These are phyloP conservation scores for Copidosoma aretas DNA, from an alignment of 2,888 invertebrate genomes.

Conservation along the genomic window DNA sequence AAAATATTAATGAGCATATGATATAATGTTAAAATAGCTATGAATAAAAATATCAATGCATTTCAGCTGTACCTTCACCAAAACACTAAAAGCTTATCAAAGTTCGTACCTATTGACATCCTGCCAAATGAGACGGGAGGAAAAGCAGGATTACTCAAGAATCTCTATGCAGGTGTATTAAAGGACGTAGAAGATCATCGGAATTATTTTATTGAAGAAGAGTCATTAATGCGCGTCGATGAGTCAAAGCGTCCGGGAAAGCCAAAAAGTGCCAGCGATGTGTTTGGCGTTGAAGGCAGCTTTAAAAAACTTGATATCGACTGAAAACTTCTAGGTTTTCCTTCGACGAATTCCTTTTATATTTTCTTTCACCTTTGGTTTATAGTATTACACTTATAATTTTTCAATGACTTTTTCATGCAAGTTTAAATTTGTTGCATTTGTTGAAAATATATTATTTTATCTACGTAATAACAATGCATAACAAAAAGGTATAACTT, in stretches of 20 bases:
- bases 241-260: constrained; percentile 71
- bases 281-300: constrained; percentile 75
- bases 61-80: constrained; percentile 65
- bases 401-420: too few relatives aligned
- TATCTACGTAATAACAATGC: too few relatives aligned
- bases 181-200: constrained; percentile 56
- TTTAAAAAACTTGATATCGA: constrained; percentile 78
- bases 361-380: too few relatives aligned
- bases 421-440: too few relatives aligned
- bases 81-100: constrained; percentile 62
- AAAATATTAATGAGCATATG: too few relatives aligned
- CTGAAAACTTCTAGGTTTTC: constrained; percentile 52
- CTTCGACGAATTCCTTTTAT: too few relatives aligned
- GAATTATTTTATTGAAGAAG: constrained; percentile 61
- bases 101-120: constrained; percentile 66
- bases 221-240: constrained; percentile 67
- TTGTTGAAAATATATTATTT: too few relatives aligned
- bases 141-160: constrained; percentile 59
- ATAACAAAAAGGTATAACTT: too few relatives aligned
- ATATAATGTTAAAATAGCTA: too few relatives aligned
- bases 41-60: neutral
- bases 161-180: constrained; percentile 49
- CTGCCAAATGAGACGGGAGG: constrained; percentile 74
- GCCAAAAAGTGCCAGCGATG: constrained; percentile 68
- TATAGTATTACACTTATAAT: too few relatives aligned